Base-by-base conservation (phyloP, 2,113 vertebrate genomes). In the Gymnorhina tibicen region DNA sequence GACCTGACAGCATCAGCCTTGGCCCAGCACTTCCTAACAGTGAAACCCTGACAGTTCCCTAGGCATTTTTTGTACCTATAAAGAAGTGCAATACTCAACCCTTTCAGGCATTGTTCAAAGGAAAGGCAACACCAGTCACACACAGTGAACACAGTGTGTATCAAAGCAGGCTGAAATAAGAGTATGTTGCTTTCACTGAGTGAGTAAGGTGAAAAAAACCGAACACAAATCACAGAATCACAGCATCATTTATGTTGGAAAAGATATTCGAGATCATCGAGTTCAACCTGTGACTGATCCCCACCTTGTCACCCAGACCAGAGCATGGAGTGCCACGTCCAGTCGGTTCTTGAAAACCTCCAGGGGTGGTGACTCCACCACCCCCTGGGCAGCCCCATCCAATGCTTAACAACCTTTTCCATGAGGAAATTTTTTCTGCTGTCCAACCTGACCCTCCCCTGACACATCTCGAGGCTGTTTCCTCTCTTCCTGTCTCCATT, bases 391-490 rank as follows among this genome's bases (percentile, higher is more conserved):
- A 76, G 9, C 39, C 4, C 3, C 0, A 47, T 47, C 55, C 6
- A 10, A 16, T 8, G 13, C 6, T 39, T 30, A 16, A 22, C 11
- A 41, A 18, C 2, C 1, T 53, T 12, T 68, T 26, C n/a, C 6
- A 1, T 7, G 6, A 26, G 11, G 13, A 35, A 23, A 44, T 33
- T 44, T 8, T 11, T 58, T 8, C 44, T 58, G 18, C 19, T 5
- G 2, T 16, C 50, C 27, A 42, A 6, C 6, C 10, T 50, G 11
- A 35, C 0, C 9, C 1, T 44, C 3, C 8, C 14, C 12, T 44
- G 18, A 3, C 19, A 0, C 14, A 37, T 3, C 1, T 1, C 13
- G 28, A 22, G 30, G 13, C 7, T 0, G 0, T 60, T 37, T 0
- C 13, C 7, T 26, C 24, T 60, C 5, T 0, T 67, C n/a, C 53